These are phyloP conservation scores for Agrotis segetum DNA, from an alignment of 2,888 invertebrate species.

Conservation along the genomic window DNA sequence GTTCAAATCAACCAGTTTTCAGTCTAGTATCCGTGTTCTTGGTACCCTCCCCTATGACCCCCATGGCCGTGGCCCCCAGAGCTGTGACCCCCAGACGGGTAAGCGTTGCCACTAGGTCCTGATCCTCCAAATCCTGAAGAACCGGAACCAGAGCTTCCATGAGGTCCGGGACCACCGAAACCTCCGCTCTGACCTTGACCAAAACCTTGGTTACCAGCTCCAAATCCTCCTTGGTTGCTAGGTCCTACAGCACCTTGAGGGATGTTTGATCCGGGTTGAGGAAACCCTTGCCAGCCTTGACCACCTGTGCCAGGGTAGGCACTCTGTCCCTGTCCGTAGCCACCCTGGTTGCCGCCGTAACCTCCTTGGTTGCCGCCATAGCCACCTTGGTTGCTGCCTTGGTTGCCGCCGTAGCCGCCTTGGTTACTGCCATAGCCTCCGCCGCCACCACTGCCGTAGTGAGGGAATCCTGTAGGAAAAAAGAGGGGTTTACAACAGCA, in stretches of 20 bases:
- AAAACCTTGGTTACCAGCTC: conserved; percentile 19
- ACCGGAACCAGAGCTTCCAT: conserved; percentile 7
- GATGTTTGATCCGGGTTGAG: conserved; percentile 42
- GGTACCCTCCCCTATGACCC: conserved; percentile 50
- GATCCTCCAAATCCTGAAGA: conserved; percentile 50
- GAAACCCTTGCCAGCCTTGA: conserved; percentile 50
- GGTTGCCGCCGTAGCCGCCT: not conserved
- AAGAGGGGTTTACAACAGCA: not conserved
- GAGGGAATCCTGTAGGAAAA: conserved; percentile 37
- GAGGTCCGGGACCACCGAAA: conserved; percentile 31
- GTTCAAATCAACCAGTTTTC: conserved; percentile 1
- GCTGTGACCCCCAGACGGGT: conserved; percentile 45
- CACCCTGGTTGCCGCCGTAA: conserved; percentile 27
- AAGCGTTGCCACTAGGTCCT: conserved; percentile 25
- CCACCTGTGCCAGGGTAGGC: conserved; percentile 21
- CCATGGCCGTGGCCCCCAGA: conserved; percentile 29
- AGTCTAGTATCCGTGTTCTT: conserved; percentile 56
- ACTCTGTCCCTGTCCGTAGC: conserved; percentile 20
- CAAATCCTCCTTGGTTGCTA: conserved; percentile 37
- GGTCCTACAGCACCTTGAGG: conserved; percentile 44
- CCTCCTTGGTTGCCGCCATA: conserved; percentile 11
- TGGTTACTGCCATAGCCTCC: conserved; percentile 3
- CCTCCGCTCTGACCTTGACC: conserved; percentile 29
- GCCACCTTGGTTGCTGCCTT: not conserved
- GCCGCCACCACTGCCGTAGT: conserved; percentile 33